Percentiles rank a stretch among this genome's conserved stretches.
phyloP scores from a whole-genome alignment of 2,888 invertebrate species.

The Tipula lateralis region DNA sequence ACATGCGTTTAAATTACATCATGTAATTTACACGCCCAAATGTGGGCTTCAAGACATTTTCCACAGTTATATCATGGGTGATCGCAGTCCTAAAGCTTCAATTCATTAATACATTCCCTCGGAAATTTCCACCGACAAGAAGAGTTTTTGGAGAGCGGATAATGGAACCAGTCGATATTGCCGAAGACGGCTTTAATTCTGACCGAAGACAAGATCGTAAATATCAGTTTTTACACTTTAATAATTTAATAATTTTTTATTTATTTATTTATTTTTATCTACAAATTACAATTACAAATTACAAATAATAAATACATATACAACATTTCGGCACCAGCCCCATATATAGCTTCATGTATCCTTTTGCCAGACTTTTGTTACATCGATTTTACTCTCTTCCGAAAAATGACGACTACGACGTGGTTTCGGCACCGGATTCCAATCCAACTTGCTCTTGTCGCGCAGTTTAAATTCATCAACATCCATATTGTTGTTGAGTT shows the following conservation, averaged over 20 bases:
- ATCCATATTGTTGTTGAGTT: conserved; percentile 35
- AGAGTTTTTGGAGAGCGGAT: no score
- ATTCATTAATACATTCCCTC: no score
- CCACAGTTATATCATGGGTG: no score
- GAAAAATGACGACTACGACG: conserved; percentile 43
- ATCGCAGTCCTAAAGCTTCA: no score
- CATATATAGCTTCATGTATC: background rate
- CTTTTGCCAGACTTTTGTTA: background rate
- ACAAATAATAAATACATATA: conserved; percentile 19
- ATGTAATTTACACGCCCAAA: no score
- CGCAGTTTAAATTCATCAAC: conserved; percentile 41
- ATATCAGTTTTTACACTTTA: background rate
- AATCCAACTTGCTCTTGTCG: conserved; percentile 43
- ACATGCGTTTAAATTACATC: no score
- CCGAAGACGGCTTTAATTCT: no score
- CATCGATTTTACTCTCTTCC: conserved; percentile 32
- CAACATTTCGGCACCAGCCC: background rate
- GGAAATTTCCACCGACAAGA: no score
- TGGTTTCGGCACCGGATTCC: conserved; percentile 49
- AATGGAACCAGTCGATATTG: no score
- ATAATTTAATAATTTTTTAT: background rate
- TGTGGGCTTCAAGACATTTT: no score
- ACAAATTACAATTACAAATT: background rate
- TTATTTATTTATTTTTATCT: background rate
- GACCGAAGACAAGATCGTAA: background rate